Evolutionary conservation across 2,797 vertebrate genomes (phyloP).

Genomic region (Chaetodon trifasciatus): DNA sequence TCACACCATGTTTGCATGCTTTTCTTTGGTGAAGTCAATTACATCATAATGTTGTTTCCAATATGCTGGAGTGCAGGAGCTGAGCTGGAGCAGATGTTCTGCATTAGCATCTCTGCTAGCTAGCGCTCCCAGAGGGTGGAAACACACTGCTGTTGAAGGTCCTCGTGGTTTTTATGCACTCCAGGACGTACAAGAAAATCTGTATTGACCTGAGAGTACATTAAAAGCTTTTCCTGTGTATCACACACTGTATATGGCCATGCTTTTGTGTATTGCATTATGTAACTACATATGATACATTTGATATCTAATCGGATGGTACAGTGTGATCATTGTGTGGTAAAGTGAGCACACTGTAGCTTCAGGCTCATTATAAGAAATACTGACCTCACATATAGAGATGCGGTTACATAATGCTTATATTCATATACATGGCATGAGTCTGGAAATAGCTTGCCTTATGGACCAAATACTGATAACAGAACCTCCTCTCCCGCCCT

Average conservation of each 20-base stretch:
- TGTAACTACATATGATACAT: slow-evolving; percentile 23
- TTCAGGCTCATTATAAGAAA: slow-evolving; percentile 36
- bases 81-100: slow-evolving; percentile 60
- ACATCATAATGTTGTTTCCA: slow-evolving; percentile 59
- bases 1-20: slow-evolving; percentile 33
- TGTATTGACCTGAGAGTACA: not conserved
- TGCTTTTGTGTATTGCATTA: slow-evolving; percentile 23
- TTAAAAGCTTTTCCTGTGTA: not conserved
- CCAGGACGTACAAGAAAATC: not conserved
- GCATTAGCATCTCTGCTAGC: slow-evolving; percentile 50
- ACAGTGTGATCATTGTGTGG: slow-evolving; percentile 33
- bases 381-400: slow-evolving; percentile 9
- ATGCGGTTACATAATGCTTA: slow-evolving; percentile 57
- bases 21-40: slow-evolving; percentile 29
- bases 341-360: slow-evolving; percentile 37
- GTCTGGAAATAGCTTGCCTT: slow-evolving; percentile 8
- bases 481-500: slow-evolving; percentile 25
- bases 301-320: not conserved
- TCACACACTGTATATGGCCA: not conserved
- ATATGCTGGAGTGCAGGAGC: slow-evolving; percentile 5
- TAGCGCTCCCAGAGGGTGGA: slow-evolving; percentile 28
- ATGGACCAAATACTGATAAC: slow-evolving; percentile 7
- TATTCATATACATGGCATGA: slow-evolving; percentile 4
- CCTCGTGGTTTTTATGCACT: not conserved
- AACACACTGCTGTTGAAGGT: not conserved